These are phyloP conservation scores for Lophochroa leadbeateri DNA, from an alignment of 2,113 vertebrate species.

Conservation along the genomic window DNA sequence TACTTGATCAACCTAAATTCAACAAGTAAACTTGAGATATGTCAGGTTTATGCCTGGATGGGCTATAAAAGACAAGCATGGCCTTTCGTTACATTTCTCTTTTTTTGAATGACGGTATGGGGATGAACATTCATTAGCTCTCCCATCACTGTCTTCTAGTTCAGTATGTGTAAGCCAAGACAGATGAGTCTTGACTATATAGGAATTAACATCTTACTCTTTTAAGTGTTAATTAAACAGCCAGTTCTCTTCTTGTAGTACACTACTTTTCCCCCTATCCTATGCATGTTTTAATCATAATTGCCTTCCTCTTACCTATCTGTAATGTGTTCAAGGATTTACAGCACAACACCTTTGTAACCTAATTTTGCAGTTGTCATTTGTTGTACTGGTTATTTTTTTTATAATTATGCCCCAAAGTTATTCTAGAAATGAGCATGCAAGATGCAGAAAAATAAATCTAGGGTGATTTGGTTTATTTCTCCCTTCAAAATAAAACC, in stretches of 20 bases:
- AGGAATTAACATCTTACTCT: not conserved
- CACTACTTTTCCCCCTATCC: not conserved
- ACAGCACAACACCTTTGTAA: not conserved
- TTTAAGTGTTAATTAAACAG: not conserved
- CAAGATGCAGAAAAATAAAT: not conserved
- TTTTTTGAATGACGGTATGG: not conserved
- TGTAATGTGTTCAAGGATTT: not conserved
- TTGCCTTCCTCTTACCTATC: not conserved
- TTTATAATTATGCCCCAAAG: not conserved
- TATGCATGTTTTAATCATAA: not conserved
- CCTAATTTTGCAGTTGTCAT: not conserved
- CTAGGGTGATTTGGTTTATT: not conserved
- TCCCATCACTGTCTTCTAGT: not conserved
- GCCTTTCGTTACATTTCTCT: not conserved
- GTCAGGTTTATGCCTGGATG: not conserved
- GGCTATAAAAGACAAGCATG: not conserved
- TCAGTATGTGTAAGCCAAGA: not conserved
- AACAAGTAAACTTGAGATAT: not conserved
- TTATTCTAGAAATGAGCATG: not conserved
- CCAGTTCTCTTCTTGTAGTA: not conserved
- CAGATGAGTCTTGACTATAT: not conserved
- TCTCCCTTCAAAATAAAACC: not conserved
- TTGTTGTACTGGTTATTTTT: not conserved
- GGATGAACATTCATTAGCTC: not conserved
- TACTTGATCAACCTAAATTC: not conserved